Conservation (phyloP, 1,140 invertebrate species). For the Drosophila jambulina region DNA sequence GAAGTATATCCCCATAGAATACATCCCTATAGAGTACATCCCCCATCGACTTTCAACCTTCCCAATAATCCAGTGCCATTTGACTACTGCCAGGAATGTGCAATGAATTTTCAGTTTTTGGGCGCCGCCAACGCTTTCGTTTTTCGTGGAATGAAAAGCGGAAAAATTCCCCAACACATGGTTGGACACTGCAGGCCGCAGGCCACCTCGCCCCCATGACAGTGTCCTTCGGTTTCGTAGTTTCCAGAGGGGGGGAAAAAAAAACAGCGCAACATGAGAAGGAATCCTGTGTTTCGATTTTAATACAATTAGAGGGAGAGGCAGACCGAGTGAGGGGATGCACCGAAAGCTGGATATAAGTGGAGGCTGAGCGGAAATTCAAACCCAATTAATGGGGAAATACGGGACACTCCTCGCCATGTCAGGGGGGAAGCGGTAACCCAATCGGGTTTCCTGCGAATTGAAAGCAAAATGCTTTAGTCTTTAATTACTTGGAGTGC, state of each 20-base stretch:
- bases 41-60: not conserved
- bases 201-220: not conserved
- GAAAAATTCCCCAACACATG: constrained; percentile 14
- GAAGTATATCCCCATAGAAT: too few relatives aligned
- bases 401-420: not conserved
- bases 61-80: not conserved
- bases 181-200: constrained; percentile 24
- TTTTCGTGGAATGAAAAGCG: constrained; percentile 14
- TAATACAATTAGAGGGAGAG: constrained; percentile 26
- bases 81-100: constrained; percentile 28
- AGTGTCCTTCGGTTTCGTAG: constrained; percentile 9
- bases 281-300: constrained; percentile 16
- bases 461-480: too few relatives aligned
- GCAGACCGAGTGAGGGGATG: not conserved
- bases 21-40: not conserved
- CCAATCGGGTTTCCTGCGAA: too few relatives aligned
- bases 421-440: not conserved
- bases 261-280: not conserved
- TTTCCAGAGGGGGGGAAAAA: constrained; percentile 5
- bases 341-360: constrained; percentile 25
- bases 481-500: not conserved
- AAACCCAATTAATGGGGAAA: constrained; percentile 28
- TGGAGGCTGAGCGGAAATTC: not conserved
- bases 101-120: constrained; percentile 50
- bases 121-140: constrained; percentile 4